Conservation (phyloP, 2,113 vertebrate genomes). For the Danio rerio region GRCz12tu NC_133179.1:21240501-21241000, state of each 20-base stretch:
- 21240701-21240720: not conserved
- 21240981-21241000: too few relatives aligned
- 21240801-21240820: not conserved
- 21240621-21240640: not conserved
- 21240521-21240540: conserved; percentile 6
- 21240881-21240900: not conserved
- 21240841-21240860: not conserved
- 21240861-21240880: not conserved
- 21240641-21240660: not conserved
- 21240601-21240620: not conserved
- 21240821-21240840: not conserved
- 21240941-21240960: too few relatives aligned
- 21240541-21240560: conserved; percentile 47
- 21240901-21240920: too few relatives aligned
- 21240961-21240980: too few relatives aligned
- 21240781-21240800: not conserved
- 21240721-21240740: not conserved
- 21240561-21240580: conserved; percentile 41
- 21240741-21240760: not conserved
- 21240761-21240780: not conserved
- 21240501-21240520: conserved; percentile 57
- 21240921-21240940: too few relatives aligned
- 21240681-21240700: not conserved
- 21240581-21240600: conserved; percentile 26
- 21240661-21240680: not conserved